Base-by-base conservation (phyloP, 2,888 invertebrate genomes). In the Hypena proboscidalis region DNA sequence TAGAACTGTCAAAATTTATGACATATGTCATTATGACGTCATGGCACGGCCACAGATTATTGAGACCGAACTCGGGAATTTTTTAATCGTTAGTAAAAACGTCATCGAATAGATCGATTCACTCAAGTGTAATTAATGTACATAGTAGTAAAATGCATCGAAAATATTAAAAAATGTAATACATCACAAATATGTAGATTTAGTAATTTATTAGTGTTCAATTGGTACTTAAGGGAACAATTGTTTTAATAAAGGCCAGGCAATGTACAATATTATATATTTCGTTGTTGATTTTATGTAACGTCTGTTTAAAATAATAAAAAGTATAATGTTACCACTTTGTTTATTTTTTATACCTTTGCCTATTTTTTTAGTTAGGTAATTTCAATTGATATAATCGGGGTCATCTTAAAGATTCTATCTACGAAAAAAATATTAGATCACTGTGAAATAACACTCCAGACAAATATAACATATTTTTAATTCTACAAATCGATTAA, bases 181-280 rank as follows among this genome's bases (percentile, higher is more conserved):
- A 10, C 19, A 36, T 45, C 30, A 55, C 33, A 34, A 43, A 14
- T 36, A 17, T 3, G 7, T 53, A 58, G 49, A 42, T 49, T 35
- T 48, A 58, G 27, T 49, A 53, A 42, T 44, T 51, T 49, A 48
- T 55, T 62, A 61, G 73, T 74, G 71, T 72, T 73, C 74, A 70
- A 54, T 60, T 43, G 47, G 72, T 74, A 74, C 74, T 73, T 73
- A 74, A 67, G 63, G 56, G 55, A 67, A 37, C 53, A 67, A 63
- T 21, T 42, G 42, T 45, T 52, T 53, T 39, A 14, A 47, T 38
- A 37, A 36, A 32, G 20, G 9, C 44, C 32, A 21, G 15, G 22
- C 11, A 8, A 26, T 54, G 45, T 50, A 37, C 31, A 42, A 49
- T 48, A 31, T 21, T 34, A 23, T 46, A 30, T 31, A 43, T 44